Evolutionary conservation across 1,140 invertebrate species (phyloP), one percentile per base, ranked within the genome.

Genomic region (Ctenoplectra terminalis): DNA sequence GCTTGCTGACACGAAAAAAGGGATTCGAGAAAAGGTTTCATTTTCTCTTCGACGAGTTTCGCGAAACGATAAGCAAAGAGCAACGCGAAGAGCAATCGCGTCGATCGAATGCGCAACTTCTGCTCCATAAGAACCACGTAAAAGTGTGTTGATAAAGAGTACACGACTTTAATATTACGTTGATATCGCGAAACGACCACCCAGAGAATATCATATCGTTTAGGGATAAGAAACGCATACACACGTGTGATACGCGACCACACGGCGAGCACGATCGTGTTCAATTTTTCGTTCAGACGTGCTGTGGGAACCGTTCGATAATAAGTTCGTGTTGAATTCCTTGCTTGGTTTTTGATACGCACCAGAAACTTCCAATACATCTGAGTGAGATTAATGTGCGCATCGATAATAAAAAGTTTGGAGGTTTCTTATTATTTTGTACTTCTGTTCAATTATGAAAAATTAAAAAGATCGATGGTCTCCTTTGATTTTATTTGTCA

Each of bases 131-230:
- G 34, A 48, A 34, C 9, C 43, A 23, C 43, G 43, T 31, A 50
- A 67, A 50, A 67, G 26, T 50, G 34, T 23, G 37, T 52, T 52
- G 67, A 79, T 61, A 61, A 61, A 71, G 67, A 69, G 11, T 23
- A 34, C 40, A 23, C 48, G 9, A 7, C 23, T 60, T 71, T 61
- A 52, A 9, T 37, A 52, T 31, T 6, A 11, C 2, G 23, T 1
- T 34, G 34, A 43, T 64, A 64, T 64, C 61, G 61, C 34, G 34
- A 64, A 64, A 64, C 23, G 43, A 67, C 23, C n/a, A 23, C n/a
- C 20, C 26, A 15, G 23, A 26, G 50, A 46, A 56, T 40, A 50
- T 29, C n/a, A n/a, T 6, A 23, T 34, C 26, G 54, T 31, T 6
- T 15, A 37, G 15, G 26, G 26, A 63, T 29, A 74, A 48, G 40